Evolutionary conservation across 2,797 vertebrate species (phyloP).

Genomic region (Bradypus variegatus): DNA sequence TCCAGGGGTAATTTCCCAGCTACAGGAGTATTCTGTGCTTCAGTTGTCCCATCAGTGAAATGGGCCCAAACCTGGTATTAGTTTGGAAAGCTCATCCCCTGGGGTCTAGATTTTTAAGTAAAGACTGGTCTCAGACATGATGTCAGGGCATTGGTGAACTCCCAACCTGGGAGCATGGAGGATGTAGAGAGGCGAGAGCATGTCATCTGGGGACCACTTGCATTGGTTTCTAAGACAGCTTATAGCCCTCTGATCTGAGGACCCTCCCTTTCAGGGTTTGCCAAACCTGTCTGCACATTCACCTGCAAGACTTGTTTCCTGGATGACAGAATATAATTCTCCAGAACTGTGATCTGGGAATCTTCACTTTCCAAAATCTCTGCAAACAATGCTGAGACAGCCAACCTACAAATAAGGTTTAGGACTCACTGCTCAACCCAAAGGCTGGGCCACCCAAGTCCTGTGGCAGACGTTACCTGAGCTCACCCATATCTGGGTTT

Average conservation of each 20-base stretch:
- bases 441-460: background rate
- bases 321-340: background rate
- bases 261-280: background rate
- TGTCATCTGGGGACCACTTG: background rate
- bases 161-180: background rate
- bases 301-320: background rate
- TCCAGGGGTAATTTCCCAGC: background rate
- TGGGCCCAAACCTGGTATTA: too few relatives aligned
- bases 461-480: background rate
- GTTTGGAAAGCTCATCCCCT: background rate
- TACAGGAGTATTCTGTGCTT: background rate
- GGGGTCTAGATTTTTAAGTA: background rate
- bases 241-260: background rate
- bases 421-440: background rate
- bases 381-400: background rate
- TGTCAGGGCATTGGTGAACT: too few relatives aligned
- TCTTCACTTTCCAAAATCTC: background rate
- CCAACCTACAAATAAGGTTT: background rate
- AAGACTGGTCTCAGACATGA: background rate
- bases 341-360: background rate
- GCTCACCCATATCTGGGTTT: background rate
- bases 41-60: background rate
- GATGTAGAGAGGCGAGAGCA: background rate
- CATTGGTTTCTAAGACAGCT: background rate
- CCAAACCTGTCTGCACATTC: background rate